Percentiles rank a stretch among this genome's conserved stretches.
phyloP scores from a whole-genome alignment of 2,113 vertebrate genomes.

The Chamaea fasciata region DNA sequence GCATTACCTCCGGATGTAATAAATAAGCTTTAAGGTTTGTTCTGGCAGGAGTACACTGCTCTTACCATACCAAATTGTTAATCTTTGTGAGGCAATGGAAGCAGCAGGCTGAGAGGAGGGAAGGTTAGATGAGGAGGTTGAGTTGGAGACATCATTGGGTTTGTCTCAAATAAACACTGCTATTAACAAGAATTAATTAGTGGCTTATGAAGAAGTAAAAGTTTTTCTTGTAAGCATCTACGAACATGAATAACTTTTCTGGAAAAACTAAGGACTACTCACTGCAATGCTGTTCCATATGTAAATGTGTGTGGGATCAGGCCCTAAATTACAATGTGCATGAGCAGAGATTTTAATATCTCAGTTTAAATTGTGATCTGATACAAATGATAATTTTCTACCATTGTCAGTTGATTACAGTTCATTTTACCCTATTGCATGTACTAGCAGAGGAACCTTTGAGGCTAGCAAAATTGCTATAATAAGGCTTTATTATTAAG shows the following conservation, averaged over 20 bases:
- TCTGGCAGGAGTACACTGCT: background rate
- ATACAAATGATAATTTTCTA: background rate
- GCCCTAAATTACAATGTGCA: background rate
- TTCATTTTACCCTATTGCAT: background rate
- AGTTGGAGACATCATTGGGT: background rate
- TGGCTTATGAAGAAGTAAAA: background rate
- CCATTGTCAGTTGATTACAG: background rate
- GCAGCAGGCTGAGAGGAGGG: background rate
- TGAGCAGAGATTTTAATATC: slow-evolving; percentile 8
- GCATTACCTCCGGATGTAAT: background rate
- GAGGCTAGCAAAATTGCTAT: slow-evolving; percentile 4
- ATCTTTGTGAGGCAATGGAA: background rate
- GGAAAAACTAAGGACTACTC: background rate
- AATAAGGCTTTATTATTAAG: background rate
- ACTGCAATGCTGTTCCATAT: background rate
- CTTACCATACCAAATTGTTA: background rate
- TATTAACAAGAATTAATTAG: background rate
- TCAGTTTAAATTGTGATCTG: background rate
- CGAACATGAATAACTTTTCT: background rate
- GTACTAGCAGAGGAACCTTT: background rate
- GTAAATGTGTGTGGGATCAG: background rate
- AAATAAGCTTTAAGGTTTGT: background rate
- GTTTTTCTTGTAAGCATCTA: background rate
- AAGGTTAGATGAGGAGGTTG: background rate
- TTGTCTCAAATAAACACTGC: background rate